Evolutionary conservation across 1,140 invertebrate genomes (phyloP).

Genomic region (Teleogryllus occipitalis): DNA sequence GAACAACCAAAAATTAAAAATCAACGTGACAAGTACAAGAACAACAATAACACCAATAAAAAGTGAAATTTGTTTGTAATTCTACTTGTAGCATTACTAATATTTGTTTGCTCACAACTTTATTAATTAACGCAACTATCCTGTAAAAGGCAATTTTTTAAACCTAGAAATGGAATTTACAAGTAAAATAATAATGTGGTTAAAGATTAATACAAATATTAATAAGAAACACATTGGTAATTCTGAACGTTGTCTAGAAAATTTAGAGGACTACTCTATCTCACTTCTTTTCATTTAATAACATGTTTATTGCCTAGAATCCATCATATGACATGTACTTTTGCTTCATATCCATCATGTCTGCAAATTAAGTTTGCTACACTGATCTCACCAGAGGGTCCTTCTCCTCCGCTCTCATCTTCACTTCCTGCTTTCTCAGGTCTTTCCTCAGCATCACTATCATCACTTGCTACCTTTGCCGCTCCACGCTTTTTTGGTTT

Average conservation of each 20-base stretch:
- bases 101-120: too few relatives aligned
- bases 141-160: too few relatives aligned
- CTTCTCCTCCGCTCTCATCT: slow-evolving; percentile 15
- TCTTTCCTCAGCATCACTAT: slow-evolving; percentile 15
- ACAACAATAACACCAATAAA: too few relatives aligned
- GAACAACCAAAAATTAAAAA: too few relatives aligned
- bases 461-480: slow-evolving; percentile 15
- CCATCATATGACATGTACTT: neutral
- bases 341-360: neutral
- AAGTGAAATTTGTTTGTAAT: too few relatives aligned
- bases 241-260: neutral
- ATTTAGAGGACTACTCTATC: neutral
- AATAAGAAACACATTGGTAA: neutral
- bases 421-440: neutral
- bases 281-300: neutral
- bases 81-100: too few relatives aligned
- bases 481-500: slow-evolving; percentile 8
- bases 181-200: neutral
- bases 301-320: neutral
- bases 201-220: neutral
- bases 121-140: too few relatives aligned
- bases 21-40: too few relatives aligned
- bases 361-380: neutral
- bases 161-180: too few relatives aligned
- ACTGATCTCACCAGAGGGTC: neutral